phyloP scores from a whole-genome alignment of 1,140 invertebrate genomes.

The Parapsyche elsis region DNA sequence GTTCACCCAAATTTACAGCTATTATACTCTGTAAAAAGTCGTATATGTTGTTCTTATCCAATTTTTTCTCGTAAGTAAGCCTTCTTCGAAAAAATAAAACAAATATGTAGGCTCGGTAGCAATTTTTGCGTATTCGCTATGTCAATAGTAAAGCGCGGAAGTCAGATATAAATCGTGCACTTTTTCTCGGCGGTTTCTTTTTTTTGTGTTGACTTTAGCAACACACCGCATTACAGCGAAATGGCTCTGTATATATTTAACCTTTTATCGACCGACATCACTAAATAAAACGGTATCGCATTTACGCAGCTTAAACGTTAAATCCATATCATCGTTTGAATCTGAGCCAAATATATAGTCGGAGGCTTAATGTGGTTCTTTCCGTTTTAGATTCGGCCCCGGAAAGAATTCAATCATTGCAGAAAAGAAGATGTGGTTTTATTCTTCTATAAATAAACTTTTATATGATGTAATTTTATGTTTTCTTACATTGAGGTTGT shows the following conservation, averaged over 20 bases:
- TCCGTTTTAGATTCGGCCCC: not conserved
- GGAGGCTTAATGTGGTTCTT: slow-evolving; percentile 13
- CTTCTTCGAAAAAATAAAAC: too few species aligned
- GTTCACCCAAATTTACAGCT: not conserved
- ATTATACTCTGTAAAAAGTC: not conserved
- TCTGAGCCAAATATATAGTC: slow-evolving; percentile 10
- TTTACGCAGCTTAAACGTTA: slow-evolving; percentile 23
- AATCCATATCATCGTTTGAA: slow-evolving; percentile 24
- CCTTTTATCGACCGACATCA: slow-evolving; percentile 23
- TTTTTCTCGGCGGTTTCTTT: too few species aligned
- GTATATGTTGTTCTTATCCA: too few species aligned
- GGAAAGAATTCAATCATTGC: not conserved
- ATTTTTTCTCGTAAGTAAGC: too few species aligned
- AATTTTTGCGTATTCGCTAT: too few species aligned
- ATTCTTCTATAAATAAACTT: not conserved
- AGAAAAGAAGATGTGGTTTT: not conserved
- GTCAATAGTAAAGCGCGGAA: too few species aligned
- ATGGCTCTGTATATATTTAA: slow-evolving; percentile 10
- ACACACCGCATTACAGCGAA: not conserved
- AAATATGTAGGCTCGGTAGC: too few species aligned
- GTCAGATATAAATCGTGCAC: too few species aligned
- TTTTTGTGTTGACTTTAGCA: too few species aligned
- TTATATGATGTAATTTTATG: too few species aligned
- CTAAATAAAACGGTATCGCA: slow-evolving; percentile 26
- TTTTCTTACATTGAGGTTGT: too few species aligned